Percentiles rank a stretch among this genome's conserved stretches.
Conservation (phyloP, 1,140 invertebrate species). For the Phocides pigmalion region DNA sequence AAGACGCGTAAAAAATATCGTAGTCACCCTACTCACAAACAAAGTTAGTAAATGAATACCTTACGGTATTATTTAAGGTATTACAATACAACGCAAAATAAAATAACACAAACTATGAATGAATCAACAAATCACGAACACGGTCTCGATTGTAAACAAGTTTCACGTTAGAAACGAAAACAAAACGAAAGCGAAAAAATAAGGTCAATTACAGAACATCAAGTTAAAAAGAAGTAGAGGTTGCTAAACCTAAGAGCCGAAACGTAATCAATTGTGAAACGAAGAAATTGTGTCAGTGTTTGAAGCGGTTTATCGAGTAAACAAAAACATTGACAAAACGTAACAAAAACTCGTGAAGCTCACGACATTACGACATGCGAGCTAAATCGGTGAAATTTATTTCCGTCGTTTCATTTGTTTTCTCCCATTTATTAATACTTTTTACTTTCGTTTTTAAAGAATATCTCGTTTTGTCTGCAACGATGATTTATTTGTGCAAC, state of each 20-base stretch:
- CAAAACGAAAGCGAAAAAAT: neutral
- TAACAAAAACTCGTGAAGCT: neutral
- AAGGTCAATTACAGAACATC: slow-evolving; percentile 2
- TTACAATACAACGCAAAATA: neutral
- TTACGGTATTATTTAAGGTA: neutral
- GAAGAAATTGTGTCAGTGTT: slow-evolving; percentile 32
- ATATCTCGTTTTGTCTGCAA: too few relatives aligned
- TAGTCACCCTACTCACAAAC: too few relatives aligned
- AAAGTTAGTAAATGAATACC: too few relatives aligned
- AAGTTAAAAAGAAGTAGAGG: neutral
- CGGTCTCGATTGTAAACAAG: neutral
- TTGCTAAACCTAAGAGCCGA: slow-evolving; percentile 4
- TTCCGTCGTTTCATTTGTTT: neutral
- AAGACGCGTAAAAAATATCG: too few relatives aligned
- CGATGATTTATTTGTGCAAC: too few relatives aligned
- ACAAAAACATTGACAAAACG: slow-evolving; percentile 8
- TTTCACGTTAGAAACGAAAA: neutral
- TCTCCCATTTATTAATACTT: slow-evolving; percentile 1
- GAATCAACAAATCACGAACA: neutral
- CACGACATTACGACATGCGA: neutral
- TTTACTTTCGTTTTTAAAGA: too few relatives aligned
- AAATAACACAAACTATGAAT: neutral
- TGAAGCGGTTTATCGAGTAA: slow-evolving; percentile 17
- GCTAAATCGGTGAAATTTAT: neutral
- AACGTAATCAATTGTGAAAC: slow-evolving; percentile 27